These are phyloP conservation scores for Heteromurus nitidus DNA, from an alignment of 2,888 invertebrate genomes.

Conservation along the genomic window DNA sequence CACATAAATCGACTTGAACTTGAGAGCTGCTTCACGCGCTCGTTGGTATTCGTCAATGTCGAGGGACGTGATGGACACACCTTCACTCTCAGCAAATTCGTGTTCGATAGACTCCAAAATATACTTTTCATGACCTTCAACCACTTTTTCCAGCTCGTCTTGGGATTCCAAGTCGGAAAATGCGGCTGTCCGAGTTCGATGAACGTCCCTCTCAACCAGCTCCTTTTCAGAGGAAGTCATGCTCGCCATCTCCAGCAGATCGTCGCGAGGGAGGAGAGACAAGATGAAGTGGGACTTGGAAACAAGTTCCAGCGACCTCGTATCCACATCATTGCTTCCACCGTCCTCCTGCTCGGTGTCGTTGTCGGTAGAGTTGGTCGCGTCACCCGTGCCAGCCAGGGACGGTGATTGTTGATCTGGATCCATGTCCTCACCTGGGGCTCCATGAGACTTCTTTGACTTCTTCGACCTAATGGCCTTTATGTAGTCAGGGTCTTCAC, in stretches of 20 bases:
- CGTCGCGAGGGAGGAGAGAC: conserved; percentile 35
- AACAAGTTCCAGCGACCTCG: not conserved
- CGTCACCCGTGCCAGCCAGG: not conserved
- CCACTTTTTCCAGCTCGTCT: not conserved
- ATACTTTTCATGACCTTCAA: conserved; percentile 37
- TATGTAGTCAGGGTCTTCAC: not conserved
- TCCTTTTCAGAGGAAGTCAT: conserved; percentile 23
- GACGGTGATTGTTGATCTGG: not conserved
- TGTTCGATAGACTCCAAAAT: conserved; percentile 18
- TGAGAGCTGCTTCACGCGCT: not conserved
- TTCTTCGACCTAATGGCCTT: not conserved
- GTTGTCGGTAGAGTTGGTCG: not conserved
- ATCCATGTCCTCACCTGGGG: not conserved
- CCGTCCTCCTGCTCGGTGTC: not conserved
- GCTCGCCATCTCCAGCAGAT: conserved; percentile 12
- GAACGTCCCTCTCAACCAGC: conserved; percentile 16
- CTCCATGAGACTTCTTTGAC: not conserved
- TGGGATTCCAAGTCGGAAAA: conserved; percentile 22
- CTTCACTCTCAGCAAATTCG: conserved; percentile 11
- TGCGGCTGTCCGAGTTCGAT: conserved; percentile 23
- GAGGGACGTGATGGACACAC: not conserved
- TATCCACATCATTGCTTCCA: not conserved
- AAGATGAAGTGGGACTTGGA: conserved; percentile 41
- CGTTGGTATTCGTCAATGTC: not conserved
- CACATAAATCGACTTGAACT: conserved; percentile 21